Conservation (phyloP, 2,113 vertebrate species). For the Xyrauchen texanus region DNA sequence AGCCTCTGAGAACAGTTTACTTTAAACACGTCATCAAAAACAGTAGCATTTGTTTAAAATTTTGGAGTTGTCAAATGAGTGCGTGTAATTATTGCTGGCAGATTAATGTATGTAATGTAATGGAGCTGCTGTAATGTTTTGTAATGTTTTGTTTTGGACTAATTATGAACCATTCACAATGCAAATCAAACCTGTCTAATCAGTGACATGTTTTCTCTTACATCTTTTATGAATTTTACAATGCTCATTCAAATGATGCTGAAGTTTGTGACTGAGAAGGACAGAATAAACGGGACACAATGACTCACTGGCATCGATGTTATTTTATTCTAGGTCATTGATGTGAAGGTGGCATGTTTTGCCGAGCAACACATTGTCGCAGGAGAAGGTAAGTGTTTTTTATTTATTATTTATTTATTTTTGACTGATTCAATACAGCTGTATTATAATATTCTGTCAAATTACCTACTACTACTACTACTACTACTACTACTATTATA, state of each 20-base stretch:
- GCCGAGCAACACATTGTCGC: not conserved
- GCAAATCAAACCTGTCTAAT: not conserved
- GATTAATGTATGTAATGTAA: too few relatives aligned
- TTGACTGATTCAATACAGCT: too few relatives aligned
- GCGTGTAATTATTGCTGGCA: too few relatives aligned
- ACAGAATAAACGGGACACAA: not conserved
- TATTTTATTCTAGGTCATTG: not conserved
- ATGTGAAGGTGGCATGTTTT: conserved; percentile 28
- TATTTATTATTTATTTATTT: too few relatives aligned
- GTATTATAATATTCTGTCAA: too few relatives aligned
- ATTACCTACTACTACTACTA: too few relatives aligned
- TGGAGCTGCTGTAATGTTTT: not conserved
- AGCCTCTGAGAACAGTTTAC: not conserved
- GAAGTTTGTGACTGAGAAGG: not conserved
- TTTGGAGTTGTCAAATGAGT: too few relatives aligned
- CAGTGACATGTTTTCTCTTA: not conserved
- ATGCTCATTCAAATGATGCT: not conserved
- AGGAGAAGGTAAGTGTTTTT: conserved; percentile 9
- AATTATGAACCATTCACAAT: too few relatives aligned
- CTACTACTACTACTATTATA: too few relatives aligned
- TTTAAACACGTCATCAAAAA: not conserved
- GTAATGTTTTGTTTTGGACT: not conserved
- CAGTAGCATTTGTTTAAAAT: not conserved
- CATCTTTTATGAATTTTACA: not conserved
- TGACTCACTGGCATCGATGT: not conserved